Evolutionary conservation across 2,113 vertebrate species (phyloP).

Genomic region (Hymenochirus boettgeri): DNA sequence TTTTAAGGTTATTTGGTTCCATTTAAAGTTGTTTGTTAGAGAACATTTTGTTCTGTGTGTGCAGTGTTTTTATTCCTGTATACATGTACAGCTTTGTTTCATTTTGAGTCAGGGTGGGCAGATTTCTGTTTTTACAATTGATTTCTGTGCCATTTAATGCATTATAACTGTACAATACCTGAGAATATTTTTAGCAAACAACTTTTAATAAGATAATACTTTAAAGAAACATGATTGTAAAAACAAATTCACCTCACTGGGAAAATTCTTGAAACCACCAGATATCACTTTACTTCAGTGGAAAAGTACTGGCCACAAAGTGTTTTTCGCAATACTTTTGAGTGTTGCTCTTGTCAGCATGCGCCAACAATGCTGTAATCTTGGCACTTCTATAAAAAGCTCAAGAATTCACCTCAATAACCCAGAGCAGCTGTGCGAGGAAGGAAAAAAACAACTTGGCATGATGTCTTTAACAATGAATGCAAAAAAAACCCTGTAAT

Average conservation of each 20-base stretch:
- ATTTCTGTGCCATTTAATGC: no score
- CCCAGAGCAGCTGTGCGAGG: slow-evolving; percentile 47
- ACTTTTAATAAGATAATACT: no score
- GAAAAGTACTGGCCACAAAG: slow-evolving; percentile 31
- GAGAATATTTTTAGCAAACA: no score
- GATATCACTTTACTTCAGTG: not conserved
- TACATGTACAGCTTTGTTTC: no score
- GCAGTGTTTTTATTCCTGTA: no score
- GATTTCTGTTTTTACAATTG: no score
- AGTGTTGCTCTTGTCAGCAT: not conserved
- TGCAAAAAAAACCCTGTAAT: slow-evolving; percentile 2
- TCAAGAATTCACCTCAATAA: slow-evolving; percentile 50
- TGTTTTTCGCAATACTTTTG: not conserved
- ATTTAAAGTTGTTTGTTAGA: no score
- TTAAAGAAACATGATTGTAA: no score
- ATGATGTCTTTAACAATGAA: slow-evolving; percentile 9
- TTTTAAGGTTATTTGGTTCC: no score
- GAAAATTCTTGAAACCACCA: slow-evolving; percentile 34
- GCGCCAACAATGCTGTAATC: slow-evolving; percentile 34
- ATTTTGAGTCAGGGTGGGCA: no score
- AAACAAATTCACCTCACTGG: not conserved
- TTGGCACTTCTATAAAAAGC: slow-evolving; percentile 44
- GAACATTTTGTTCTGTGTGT: no score
- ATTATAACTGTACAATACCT: no score
- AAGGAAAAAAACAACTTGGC: slow-evolving; percentile 66